Conservation (phyloP, 2,797 vertebrate species). For the Malurus splendens region DNA sequence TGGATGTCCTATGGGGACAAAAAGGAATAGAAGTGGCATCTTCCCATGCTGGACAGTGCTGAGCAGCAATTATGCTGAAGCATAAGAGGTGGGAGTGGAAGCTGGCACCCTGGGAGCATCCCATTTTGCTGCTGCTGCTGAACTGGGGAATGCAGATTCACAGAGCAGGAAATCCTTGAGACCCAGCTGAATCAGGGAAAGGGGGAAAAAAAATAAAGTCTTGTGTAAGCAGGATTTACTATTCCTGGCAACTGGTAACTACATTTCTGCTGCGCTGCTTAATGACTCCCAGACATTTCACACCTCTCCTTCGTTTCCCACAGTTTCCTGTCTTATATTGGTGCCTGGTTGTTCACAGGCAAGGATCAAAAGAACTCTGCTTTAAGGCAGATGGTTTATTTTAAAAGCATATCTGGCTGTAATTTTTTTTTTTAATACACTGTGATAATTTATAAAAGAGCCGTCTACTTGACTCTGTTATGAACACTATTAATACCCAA, state of each 20-base stretch:
- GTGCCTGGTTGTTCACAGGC: background rate
- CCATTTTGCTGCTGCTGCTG: background rate
- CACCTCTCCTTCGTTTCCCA: slow-evolving; percentile 12
- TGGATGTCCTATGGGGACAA: background rate
- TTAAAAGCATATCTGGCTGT: background rate
- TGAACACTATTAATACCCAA: background rate
- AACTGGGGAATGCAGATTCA: fast-evolving
- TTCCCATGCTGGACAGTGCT: fast-evolving
- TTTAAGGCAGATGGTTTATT: slow-evolving; percentile 27
- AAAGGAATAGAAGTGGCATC: background rate
- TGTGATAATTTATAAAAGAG: background rate
- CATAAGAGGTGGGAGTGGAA: background rate
- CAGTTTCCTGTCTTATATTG: slow-evolving; percentile 5
- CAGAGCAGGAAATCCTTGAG: background rate
- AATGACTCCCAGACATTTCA: slow-evolving; percentile 46
- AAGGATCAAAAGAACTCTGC: background rate
- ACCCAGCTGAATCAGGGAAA: background rate
- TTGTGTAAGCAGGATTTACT: background rate
- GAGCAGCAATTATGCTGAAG: background rate
- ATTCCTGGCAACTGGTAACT: background rate
- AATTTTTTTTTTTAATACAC: background rate
- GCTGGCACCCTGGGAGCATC: background rate
- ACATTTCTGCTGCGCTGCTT: background rate
- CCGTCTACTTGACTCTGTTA: background rate
- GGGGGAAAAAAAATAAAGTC: fast-evolving